Evolutionary conservation across 2,113 vertebrate species (phyloP).

Genomic region (Microtus montanus): DNA sequence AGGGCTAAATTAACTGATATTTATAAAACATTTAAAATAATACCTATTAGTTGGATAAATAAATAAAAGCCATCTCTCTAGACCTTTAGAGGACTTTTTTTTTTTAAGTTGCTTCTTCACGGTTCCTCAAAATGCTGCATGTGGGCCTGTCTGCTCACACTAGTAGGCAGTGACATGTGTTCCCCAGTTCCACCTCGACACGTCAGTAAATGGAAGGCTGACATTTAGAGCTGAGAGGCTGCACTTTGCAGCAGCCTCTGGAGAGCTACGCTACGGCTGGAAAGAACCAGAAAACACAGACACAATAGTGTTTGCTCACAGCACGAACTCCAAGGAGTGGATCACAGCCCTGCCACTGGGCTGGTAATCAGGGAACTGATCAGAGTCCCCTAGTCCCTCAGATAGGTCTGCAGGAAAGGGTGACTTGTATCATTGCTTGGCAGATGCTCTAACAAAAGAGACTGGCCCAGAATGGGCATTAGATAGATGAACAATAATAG

Average conservation of each 20-base stretch:
- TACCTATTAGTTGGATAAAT: neutral
- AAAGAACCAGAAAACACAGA: constrained; percentile 1
- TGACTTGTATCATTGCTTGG: neutral
- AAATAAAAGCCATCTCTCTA: constrained; percentile 14
- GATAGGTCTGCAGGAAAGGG: neutral
- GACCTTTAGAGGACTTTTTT: neutral
- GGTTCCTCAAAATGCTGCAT: neutral
- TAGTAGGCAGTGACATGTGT: neutral
- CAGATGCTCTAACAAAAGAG: neutral
- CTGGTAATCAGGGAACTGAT: neutral
- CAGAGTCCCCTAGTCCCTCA: neutral
- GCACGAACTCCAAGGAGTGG: neutral
- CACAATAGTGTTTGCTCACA: neutral
- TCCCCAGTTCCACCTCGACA: neutral
- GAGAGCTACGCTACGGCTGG: neutral
- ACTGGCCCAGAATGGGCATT: neutral
- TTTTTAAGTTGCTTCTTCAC: neutral
- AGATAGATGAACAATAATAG: constrained; percentile 4
- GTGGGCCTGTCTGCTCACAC: neutral
- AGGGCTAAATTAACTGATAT: constrained; percentile 4
- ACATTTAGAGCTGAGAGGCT: constrained; percentile 35
- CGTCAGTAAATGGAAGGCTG: neutral
- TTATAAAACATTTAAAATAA: neutral
- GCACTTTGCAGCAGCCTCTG: neutral
- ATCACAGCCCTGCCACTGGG: neutral